Evolutionary conservation across 2,888 invertebrate genomes (phyloP), one percentile per base, ranked within the genome.

Genomic region (Drosophila pegasa): DNA sequence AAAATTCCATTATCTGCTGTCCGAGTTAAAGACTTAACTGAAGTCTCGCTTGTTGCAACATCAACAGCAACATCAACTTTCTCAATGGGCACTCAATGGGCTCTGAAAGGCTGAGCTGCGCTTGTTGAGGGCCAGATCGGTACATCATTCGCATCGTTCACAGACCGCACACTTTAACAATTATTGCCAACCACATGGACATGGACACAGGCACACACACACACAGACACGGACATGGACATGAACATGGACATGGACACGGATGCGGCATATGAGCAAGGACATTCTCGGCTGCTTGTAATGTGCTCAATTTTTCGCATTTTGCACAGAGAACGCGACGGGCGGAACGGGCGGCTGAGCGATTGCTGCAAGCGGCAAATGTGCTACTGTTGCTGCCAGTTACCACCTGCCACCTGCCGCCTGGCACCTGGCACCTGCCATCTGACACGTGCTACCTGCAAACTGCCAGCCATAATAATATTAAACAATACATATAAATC

Each of bases 291-390:
- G 50, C 63, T 71, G 64, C 86, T 69, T 83, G 83, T 86, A 88
- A 83, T 86, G 87, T 88, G 83, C 77, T 86, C 88, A 83, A 83
- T 83, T 83, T 83, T 88, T 83, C 83, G 83, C 83, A 88, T 88
- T 88, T 83, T 86, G 83, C 83, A 83, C 83, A 83, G 75, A 68
- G 78, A 63, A 52, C 68, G 74, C 84, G 67, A 57, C 77, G 77
- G 68, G 68, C 62, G 85, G 72, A 78, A 79, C 80, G 62, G 58
- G 43, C 41, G 48, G 54, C 62, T 63, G 65, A 67, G 68, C 63
- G 62, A 63, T 54, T 62, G 69, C 65, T 31, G 20, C 27, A 40
- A 31, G 48, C 40, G 20, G 35, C 78, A 31, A 45, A 27, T 45
- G 27, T 27, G 48, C 48, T 22, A 48, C 48, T 65, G 31, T 50